Conservation (phyloP, 2,797 vertebrate species). For the Clarias pachynema region DNA sequence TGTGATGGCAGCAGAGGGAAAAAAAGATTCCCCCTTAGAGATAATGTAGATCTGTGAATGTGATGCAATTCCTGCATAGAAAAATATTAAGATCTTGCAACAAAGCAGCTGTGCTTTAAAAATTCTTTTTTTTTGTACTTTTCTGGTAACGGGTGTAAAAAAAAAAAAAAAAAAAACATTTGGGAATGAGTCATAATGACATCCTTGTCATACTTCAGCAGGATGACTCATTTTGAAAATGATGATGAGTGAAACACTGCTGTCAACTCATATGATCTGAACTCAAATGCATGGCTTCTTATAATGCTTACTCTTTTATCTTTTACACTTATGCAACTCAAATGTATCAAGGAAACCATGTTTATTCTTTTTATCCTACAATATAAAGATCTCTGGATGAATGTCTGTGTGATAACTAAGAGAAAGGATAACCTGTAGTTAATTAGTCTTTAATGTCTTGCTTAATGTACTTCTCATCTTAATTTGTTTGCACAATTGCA, state of each 20-base stretch:
- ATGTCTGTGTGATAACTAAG: neutral
- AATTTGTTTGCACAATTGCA: neutral
- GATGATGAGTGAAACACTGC: neutral
- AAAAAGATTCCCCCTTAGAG: neutral
- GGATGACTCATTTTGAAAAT: conserved; percentile 48
- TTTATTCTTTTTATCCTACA: neutral
- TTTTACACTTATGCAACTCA: too few relatives aligned
- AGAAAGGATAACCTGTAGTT: neutral
- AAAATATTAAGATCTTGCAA: neutral
- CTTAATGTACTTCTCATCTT: neutral
- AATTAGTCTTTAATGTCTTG: conserved; percentile 5
- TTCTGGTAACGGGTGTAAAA: neutral
- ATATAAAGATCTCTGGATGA: neutral
- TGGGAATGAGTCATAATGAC: conserved; percentile 50
- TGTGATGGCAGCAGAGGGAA: neutral
- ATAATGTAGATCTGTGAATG: neutral
- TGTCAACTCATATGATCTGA: neutral
- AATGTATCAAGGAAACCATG: neutral
- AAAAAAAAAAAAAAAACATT: conserved; percentile 24
- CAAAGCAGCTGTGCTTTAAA: neutral
- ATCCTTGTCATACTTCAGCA: conserved; percentile 29
- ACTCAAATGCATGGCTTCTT: neutral
- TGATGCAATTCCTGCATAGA: too few relatives aligned
- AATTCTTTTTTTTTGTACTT: neutral
- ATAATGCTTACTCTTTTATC: neutral